These are phyloP conservation scores for Perizoma flavofasciatum DNA, from an alignment of 2,888 invertebrate species.

Conservation along the genomic window DNA sequence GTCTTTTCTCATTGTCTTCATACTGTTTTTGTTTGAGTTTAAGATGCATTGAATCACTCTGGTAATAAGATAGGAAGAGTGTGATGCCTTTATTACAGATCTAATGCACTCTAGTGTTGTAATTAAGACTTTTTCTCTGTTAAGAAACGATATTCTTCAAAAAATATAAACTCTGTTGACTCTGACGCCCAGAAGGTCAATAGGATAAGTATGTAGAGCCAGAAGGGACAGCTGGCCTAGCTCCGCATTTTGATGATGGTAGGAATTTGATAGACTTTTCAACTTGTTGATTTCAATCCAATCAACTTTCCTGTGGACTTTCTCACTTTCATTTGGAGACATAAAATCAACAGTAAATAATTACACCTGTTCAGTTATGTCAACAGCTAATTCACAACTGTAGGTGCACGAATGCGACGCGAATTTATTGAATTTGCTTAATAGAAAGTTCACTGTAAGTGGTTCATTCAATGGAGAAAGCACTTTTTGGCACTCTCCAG, in stretches of 20 bases:
- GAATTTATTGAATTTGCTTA: conserved; percentile 58
- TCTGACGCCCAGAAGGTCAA: too few relatives aligned
- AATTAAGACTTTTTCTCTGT: background rate
- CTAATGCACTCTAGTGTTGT: background rate
- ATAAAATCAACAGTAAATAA: conserved; percentile 21
- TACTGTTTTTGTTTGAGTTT: conserved; percentile 9
- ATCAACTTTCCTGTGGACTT: conserved; percentile 13
- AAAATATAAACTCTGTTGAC: too few relatives aligned
- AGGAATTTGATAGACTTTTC: too few relatives aligned
- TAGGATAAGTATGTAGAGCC: too few relatives aligned
- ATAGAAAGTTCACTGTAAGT: conserved; percentile 49
- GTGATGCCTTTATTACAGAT: background rate
- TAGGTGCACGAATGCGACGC: conserved; percentile 37
- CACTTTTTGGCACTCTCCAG: conserved; percentile 33
- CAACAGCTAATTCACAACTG: conserved; percentile 28
- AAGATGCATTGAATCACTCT: conserved; percentile 1
- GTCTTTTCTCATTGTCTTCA: conserved; percentile 18
- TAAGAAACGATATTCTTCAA: too few relatives aligned
- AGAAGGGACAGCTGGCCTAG: too few relatives aligned
- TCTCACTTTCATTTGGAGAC: conserved; percentile 18
- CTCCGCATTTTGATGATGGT: too few relatives aligned
- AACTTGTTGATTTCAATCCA: background rate
- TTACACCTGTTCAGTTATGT: conserved; percentile 15
- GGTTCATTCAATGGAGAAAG: conserved; percentile 62
- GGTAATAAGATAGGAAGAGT: conserved; percentile 20